Conservation (phyloP, 2,888 invertebrate species). For the Pemphredon lugubris region DNA sequence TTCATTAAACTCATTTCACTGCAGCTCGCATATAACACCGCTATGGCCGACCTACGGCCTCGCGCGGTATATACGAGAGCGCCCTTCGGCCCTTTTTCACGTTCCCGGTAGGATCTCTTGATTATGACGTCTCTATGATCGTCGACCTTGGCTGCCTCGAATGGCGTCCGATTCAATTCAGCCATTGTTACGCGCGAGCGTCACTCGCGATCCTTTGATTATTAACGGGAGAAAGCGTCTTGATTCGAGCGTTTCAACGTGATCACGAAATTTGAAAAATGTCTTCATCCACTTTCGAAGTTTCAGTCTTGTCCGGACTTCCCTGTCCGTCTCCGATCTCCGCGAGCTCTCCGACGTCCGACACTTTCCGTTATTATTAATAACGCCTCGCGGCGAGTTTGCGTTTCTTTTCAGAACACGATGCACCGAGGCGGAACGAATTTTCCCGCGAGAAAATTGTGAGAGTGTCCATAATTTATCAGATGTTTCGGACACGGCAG, state of each 20-base stretch:
- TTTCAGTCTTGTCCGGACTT: background rate
- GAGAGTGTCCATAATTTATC: no score
- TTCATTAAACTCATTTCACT: constrained; percentile 81
- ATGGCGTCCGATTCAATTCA: constrained; percentile 61
- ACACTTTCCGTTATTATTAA: no score
- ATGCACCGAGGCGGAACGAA: no score
- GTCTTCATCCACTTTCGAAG: constrained; percentile 14
- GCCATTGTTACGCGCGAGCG: constrained; percentile 58
- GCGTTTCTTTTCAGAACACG: no score
- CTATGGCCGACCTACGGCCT: constrained; percentile 65
- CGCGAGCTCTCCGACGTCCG: no score
- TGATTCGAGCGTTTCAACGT: constrained; percentile 8
- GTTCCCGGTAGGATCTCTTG: constrained; percentile 66
- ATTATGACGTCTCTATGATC: constrained; percentile 77
- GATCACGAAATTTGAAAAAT: constrained; percentile 27
- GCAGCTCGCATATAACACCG: constrained; percentile 67
- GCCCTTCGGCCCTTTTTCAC: constrained; percentile 69
- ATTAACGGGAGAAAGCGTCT: constrained; percentile 11
- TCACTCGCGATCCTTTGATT: constrained; percentile 45
- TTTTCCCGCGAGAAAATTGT: no score
- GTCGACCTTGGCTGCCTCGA: constrained; percentile 54
- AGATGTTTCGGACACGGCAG: no score
- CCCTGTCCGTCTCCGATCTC: no score
- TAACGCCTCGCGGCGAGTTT: no score
- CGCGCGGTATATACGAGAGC: constrained; percentile 59